Evolutionary conservation across 2,113 vertebrate species (phyloP).

Genomic region (rat (Rattus norvegicus)): DNA sequence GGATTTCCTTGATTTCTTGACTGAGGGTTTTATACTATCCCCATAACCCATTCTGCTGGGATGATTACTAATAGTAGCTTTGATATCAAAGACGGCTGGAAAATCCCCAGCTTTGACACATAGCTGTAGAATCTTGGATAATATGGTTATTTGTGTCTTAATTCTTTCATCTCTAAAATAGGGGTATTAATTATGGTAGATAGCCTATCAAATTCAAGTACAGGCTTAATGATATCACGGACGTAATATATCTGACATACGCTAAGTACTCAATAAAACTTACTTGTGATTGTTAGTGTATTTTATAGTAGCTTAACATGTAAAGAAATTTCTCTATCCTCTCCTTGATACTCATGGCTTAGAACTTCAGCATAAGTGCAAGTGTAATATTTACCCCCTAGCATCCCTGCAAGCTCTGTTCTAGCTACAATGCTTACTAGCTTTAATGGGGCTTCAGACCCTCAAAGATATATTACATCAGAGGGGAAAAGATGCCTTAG

Average conservation of each 20-base stretch:
- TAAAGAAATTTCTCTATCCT: not conserved
- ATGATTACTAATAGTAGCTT: not conserved
- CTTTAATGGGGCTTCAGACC: not conserved
- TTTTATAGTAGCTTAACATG: constrained; percentile 24
- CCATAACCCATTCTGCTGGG: not conserved
- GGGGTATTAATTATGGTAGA: not conserved
- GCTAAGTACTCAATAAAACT: constrained; percentile 26
- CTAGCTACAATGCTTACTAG: constrained; percentile 5
- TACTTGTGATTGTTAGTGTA: not conserved
- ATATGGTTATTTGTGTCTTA: not conserved
- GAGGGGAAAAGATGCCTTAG: not conserved
- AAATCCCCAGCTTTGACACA: not conserved
- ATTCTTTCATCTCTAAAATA: not conserved
- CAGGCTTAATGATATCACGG: not conserved
- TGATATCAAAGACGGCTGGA: not conserved
- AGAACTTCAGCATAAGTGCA: constrained; percentile 29
- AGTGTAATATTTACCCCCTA: not conserved
- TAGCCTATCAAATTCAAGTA: not conserved
- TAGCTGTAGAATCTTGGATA: not conserved
- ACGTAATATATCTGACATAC: constrained; percentile 1
- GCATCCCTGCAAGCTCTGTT: not conserved
- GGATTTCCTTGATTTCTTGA: not conserved
- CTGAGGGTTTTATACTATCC: not conserved
- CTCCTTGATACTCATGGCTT: constrained; percentile 14
- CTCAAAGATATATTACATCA: not conserved